Conservation (phyloP, 2,888 invertebrate species). For the Caenorhabditis angaria region DNA sequence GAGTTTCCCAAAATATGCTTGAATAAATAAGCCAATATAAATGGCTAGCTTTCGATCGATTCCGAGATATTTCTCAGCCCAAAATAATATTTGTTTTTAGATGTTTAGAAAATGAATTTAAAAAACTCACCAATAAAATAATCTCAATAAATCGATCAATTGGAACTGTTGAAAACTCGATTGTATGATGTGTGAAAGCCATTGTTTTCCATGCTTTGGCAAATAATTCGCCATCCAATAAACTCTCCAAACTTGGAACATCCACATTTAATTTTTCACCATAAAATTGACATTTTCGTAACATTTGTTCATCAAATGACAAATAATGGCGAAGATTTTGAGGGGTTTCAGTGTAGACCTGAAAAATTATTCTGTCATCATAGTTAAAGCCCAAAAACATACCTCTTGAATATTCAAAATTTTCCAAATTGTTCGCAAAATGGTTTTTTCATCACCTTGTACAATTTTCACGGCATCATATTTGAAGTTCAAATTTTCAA, state of each 20-base stretch:
- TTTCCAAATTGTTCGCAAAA: constrained; percentile 38
- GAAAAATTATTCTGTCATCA: neutral
- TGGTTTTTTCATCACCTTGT: constrained; percentile 36
- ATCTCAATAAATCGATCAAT: too few relatives aligned
- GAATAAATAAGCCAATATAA: too few relatives aligned
- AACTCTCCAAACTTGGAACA: constrained; percentile 20
- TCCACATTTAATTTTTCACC: constrained; percentile 18
- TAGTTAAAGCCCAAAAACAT: neutral
- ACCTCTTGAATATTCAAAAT: constrained; percentile 42
- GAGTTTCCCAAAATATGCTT: too few relatives aligned
- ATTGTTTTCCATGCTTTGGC: constrained; percentile 14
- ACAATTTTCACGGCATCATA: constrained; percentile 30
- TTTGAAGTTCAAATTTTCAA: constrained; percentile 8
- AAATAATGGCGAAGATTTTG: neutral
- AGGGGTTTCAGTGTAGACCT: neutral
- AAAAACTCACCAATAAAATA: too few relatives aligned
- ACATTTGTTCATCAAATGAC: constrained; percentile 14
- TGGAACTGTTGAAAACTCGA: too few relatives aligned
- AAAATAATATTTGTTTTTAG: too few relatives aligned
- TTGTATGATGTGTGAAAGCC: too few relatives aligned
- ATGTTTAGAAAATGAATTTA: too few relatives aligned
- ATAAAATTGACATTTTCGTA: constrained; percentile 15
- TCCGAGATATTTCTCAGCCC: too few relatives aligned
- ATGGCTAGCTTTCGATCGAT: too few relatives aligned
- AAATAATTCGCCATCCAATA: constrained; percentile 18